Base-by-base conservation (phyloP, 2,113 vertebrate species). In the Pluvialis apricaria region DNA sequence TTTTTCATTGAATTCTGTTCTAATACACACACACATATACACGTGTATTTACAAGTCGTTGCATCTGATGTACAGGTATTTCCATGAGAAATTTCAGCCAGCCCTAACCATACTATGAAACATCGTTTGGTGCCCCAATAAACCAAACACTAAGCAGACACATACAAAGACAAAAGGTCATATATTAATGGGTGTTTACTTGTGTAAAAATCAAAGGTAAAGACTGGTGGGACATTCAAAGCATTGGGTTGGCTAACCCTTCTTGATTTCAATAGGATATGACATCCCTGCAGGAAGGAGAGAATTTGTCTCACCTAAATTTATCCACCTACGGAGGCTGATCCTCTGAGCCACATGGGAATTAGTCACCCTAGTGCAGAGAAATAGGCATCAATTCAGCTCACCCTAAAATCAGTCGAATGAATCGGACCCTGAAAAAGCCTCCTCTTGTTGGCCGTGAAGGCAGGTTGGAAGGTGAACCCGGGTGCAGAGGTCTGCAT, bases 231-330 rank as follows among this genome's bases (percentile, higher is more conserved):
- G 34, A 13, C 32, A 38, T 15, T 31, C 47, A n/a, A n/a, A 91
- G 47, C 19, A 0, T 0, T 2, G 0, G 52, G 13, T 13, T 75
- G n/a, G 61, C 36, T 79, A 15, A 79, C 13, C 21, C 51, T 45
- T 34, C 34, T 34, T 65, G 34, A 75, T 57, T 70, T 81, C 72
- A 57, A 3, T 68, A 32, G 60, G 22, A 19, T 69, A 11, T 45
- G 40, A 14, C 13, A 71, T 61, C 28, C 11, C 14, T 60, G 61
- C 62, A 31, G 38, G 15, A 70, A 36, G 16, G 38, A 86, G 9
- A 81, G 60, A 11, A 25, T 58, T 54, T 76, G 15, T 82, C 57
- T 86, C 57, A 51, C 42, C 52, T 82, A 2, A 58, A 26, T 88
- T 19, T 60, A 38, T 42, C 25, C 11, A 36, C 47, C 51, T 36